phyloP scores from a whole-genome alignment of 1,140 invertebrate species.

The Lutraria rhynchaena region DNA sequence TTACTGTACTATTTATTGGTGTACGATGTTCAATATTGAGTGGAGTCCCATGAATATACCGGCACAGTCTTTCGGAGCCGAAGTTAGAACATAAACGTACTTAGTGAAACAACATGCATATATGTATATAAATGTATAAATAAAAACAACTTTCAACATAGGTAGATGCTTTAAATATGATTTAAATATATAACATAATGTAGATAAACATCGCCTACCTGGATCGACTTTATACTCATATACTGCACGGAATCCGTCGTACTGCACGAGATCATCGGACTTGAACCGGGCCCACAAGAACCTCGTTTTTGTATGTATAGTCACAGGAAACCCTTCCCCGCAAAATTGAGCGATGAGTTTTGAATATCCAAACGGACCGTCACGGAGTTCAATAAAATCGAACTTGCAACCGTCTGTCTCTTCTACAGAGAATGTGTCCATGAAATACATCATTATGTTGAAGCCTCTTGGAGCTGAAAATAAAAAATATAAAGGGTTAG shows the following conservation, averaged over 20 bases:
- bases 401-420: constrained; percentile 88
- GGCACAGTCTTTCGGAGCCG: too few species aligned
- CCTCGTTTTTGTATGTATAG: constrained; percentile 89
- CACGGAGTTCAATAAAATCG: constrained; percentile 92
- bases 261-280: constrained; percentile 93
- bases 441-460: constrained; percentile 90
- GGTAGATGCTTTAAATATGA: too few species aligned
- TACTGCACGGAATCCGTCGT: constrained; percentile 91
- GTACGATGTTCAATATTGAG: too few species aligned
- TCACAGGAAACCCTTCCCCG: constrained; percentile 89
- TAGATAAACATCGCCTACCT: constrained; percentile 5
- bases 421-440: constrained; percentile 91
- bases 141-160: too few species aligned
- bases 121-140: too few species aligned
- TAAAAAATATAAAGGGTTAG: too few species aligned
- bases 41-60: too few species aligned
- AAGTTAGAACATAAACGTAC: too few species aligned
- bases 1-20: too few species aligned
- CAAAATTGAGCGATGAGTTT: constrained; percentile 88
- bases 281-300: constrained; percentile 93
- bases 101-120: too few species aligned
- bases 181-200: too few species aligned
- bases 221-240: constrained; percentile 82
- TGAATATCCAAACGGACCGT: constrained; percentile 94
- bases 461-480: constrained; percentile 89